Conservation (phyloP, 2,888 invertebrate species). For the Brachyopa scutellaris region DNA sequence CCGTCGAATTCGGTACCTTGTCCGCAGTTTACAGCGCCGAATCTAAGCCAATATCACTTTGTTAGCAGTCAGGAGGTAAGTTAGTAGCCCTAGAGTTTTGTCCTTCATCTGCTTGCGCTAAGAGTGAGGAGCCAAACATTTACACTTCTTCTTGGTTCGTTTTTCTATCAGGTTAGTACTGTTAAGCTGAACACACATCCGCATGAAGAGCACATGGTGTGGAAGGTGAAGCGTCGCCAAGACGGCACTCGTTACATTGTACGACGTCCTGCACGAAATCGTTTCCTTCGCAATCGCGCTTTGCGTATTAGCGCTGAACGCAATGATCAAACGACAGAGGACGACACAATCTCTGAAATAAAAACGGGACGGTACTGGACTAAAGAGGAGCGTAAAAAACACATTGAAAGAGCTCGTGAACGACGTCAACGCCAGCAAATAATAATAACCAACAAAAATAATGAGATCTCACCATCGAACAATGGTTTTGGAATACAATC, state of each 20-base stretch:
- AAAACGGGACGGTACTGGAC: conserved; percentile 90
- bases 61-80: conserved; percentile 84
- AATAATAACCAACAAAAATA: conserved; percentile 57
- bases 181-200: conserved; percentile 54
- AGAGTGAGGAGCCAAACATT: neutral
- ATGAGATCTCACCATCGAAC: conserved; percentile 29
- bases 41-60: conserved; percentile 84
- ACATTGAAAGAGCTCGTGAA: conserved; percentile 87
- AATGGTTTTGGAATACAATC: neutral
- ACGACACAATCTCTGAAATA: conserved; percentile 89
- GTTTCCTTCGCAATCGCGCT: conserved; percentile 86
- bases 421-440: conserved; percentile 83
- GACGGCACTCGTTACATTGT: conserved; percentile 91
- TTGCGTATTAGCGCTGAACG: conserved; percentile 86
- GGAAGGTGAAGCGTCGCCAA: conserved; percentile 90
- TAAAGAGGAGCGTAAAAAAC: conserved; percentile 88
- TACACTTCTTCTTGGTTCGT: no score
- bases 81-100: neutral
- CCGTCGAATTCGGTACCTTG: conserved; percentile 72
- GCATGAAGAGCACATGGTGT: conserved; percentile 83
- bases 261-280: conserved; percentile 86
- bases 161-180: conserved; percentile 61
- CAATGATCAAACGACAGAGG: conserved; percentile 86
- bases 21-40: conserved; percentile 83
- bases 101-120: no score